A percentile compares a stretch with the other conserved stretches of the same genome.
These are phyloP conservation scores for Hydrophis major DNA, from an alignment of 2,797 vertebrate genomes.

Conservation along the genomic window DNA sequence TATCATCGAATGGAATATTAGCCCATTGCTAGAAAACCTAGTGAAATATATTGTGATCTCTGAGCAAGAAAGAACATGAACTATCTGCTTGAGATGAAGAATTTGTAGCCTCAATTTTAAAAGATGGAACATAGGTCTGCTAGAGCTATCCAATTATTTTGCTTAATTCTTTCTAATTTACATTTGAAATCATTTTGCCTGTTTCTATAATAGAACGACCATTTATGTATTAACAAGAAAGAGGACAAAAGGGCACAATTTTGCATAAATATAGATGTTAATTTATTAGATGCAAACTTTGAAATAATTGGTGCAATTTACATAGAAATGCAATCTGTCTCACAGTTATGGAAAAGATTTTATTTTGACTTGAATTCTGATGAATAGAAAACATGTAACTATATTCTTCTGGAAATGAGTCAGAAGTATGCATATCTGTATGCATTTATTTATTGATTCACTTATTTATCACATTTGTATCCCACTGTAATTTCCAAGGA, in stretches of 20 bases:
- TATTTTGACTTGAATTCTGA: not conserved
- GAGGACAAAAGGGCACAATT: not conserved
- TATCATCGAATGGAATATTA: conserved; percentile 64
- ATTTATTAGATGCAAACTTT: not conserved
- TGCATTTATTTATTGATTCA: not conserved
- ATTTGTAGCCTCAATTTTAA: conserved; percentile 55
- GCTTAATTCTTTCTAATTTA: conserved; percentile 60
- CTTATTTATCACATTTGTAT: not conserved
- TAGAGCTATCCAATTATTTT: conserved; percentile 57
- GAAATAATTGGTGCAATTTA: not conserved
- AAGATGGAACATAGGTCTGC: conserved; percentile 53
- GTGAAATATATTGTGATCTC: conserved; percentile 61
- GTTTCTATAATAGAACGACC: not conserved
- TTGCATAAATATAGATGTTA: not conserved
- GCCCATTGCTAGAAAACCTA: conserved; percentile 57
- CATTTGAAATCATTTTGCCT: conserved; percentile 38
- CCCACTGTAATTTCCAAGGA: not conserved
- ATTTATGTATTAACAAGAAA: not conserved
- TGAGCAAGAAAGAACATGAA: conserved; percentile 57
- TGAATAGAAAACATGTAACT: conserved; percentile 22
- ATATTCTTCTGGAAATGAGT: not conserved
- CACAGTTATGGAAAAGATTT: not conserved
- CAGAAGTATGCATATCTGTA: not conserved
- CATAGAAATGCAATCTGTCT: not conserved
- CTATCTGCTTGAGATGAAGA: conserved; percentile 63